Base-by-base conservation (phyloP, 1,140 invertebrate genomes). In the Achroia grisella region DNA sequence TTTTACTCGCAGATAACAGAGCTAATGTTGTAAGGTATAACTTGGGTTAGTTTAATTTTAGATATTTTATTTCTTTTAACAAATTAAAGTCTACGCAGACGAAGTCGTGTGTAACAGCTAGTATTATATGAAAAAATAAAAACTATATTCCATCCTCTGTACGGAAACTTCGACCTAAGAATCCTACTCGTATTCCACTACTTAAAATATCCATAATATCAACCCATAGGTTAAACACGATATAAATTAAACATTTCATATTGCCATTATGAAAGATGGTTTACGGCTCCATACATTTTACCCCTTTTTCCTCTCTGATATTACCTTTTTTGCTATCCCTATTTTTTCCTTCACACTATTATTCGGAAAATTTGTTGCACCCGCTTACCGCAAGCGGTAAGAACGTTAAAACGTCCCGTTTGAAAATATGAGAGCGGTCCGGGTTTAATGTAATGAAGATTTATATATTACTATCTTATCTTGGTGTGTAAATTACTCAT, bases 381-480 rank as follows among this genome's bases (percentile, higher is more conserved):
- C 50, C 61, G 62, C 63, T 73, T 71, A 68, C 64, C 52, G 63
- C 66, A 63, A 69, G 56, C 67, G 66, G 60, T 67, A 58, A 62
- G 59, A 66, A 53, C 65, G 57, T 69, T 73, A 72, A 69, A 65
- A 62, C 48, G 56, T 65, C 59, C 40, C 42, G 52, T 54, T 56
- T 56, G 51, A 67, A 73, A 71, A 73, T 75, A 75, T 73, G 67
- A 73, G 56, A 56, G 51, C 59, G 31, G 46, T 41, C 33, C 33
- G 51, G 60, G 51, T 64, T 70, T 61, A 63, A 58, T 40, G 50
- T 75, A 75, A 80, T 64, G 63, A 72, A 71, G 71, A 80, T 80
- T 77, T 80, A 80, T 73, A 71, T 66, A 62, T 67, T n/a, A 69
- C 56, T 62, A 65, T 62, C 53, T 62, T 66, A 69, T 71, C 52